A percentile compares a stretch with the other conserved stretches of the same genome.
phyloP scores from a whole-genome alignment of 2,113 vertebrate species.

The Cyprinodon brontotheroides region DNA sequence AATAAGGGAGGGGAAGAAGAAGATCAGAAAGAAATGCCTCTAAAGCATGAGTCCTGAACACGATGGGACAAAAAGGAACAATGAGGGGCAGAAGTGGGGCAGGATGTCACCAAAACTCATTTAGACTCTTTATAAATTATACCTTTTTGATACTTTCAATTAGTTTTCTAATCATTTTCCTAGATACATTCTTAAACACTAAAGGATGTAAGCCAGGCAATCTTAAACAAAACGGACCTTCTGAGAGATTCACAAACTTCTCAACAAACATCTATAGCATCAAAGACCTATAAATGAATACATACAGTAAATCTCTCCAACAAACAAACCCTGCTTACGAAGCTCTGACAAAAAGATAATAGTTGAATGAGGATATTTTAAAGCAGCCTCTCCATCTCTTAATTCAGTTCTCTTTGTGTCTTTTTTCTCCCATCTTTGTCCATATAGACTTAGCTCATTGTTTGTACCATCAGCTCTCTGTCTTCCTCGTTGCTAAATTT shows the following conservation, averaged over 20 bases:
- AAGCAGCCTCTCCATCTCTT: slow-evolving; percentile 53
- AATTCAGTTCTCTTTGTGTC: slow-evolving; percentile 16
- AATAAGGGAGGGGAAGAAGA: slow-evolving; percentile 12
- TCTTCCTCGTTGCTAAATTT: not conserved
- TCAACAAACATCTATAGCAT: slow-evolving; percentile 12
- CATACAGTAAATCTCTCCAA: slow-evolving; percentile 39
- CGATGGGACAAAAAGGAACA: slow-evolving; percentile 47
- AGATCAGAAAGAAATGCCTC: slow-evolving; percentile 36
- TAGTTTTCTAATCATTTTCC: not conserved
- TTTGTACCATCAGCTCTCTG: not conserved
- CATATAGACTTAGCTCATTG: not conserved
- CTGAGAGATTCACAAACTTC: not conserved
- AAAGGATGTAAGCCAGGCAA: not conserved
- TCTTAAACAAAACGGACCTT: not conserved
- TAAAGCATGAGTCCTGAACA: slow-evolving; percentile 35
- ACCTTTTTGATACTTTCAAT: not conserved
- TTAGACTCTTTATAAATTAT: not conserved
- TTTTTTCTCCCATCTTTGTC: slow-evolving; percentile 37
- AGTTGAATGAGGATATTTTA: slow-evolving; percentile 55
- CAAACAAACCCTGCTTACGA: slow-evolving; percentile 62
- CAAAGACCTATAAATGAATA: slow-evolving; percentile 43
- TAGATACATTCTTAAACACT: not conserved
- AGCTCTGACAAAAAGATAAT: slow-evolving; percentile 67
- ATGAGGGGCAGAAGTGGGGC: slow-evolving; percentile 29
- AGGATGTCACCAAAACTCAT: slow-evolving; percentile 15